Percentiles rank a stretch among this genome's conserved stretches.
Evolutionary conservation across 2,888 invertebrate genomes (phyloP).

Genomic region (Blastobasis adustella): DNA sequence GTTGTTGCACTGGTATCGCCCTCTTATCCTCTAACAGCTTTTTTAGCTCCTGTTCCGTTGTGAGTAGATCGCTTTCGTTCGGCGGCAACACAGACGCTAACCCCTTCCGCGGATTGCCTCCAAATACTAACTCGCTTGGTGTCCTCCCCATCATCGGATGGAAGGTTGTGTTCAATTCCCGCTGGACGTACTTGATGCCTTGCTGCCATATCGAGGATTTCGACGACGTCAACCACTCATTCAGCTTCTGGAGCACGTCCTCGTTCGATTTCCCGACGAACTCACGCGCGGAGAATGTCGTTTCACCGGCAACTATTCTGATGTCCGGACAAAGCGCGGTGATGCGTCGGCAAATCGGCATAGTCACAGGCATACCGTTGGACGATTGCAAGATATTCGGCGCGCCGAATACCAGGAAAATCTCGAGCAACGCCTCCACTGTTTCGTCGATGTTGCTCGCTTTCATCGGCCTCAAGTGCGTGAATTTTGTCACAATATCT

Average conservation of each 20-base stretch:
- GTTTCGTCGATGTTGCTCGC: slow-evolving; percentile 31
- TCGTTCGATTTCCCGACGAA: slow-evolving; percentile 36
- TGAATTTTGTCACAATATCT: slow-evolving; percentile 34
- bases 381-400: slow-evolving; percentile 48
- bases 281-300: slow-evolving; percentile 15
- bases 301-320: slow-evolving; percentile 31
- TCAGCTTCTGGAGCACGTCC: slow-evolving; percentile 35
- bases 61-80: slow-evolving; percentile 26
- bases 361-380: slow-evolving; percentile 34
- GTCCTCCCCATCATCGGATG: slow-evolving; percentile 31
- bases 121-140: slow-evolving; percentile 36
- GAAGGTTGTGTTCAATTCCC: slow-evolving; percentile 36
- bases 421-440: slow-evolving; percentile 34
- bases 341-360: slow-evolving; percentile 36
- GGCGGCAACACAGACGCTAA: slow-evolving; percentile 24
- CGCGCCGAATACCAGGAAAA: slow-evolving; percentile 43
- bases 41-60: slow-evolving; percentile 33
- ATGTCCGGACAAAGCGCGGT: slow-evolving; percentile 28
- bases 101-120: slow-evolving; percentile 33
- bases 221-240: slow-evolving; percentile 33
- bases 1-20: slow-evolving; percentile 16
- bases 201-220: slow-evolving; percentile 38
- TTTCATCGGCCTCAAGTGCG: slow-evolving; percentile 38
- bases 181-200: slow-evolving; percentile 41
- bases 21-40: slow-evolving; percentile 23